phyloP scores from a whole-genome alignment of 2,113 vertebrate genomes.

The Gallinago jamesoni region DNA sequence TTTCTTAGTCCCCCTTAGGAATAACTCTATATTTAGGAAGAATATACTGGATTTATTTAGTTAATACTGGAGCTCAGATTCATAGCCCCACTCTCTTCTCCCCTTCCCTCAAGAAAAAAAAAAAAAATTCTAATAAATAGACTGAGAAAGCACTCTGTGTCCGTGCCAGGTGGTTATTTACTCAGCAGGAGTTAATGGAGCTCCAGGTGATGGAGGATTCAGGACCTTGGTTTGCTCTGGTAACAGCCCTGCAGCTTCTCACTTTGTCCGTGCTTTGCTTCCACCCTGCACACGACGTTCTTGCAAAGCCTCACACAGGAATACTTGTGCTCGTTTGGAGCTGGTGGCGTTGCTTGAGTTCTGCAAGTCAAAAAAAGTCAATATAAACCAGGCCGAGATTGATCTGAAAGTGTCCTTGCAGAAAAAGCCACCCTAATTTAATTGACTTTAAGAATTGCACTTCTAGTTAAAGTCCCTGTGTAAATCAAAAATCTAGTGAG shows the following conservation, averaged over 20 bases:
- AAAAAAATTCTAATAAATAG: background rate
- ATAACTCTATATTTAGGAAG: slow-evolving; percentile 11
- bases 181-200: background rate
- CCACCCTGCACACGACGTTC: rapidly evolving
- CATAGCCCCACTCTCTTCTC: background rate
- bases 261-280: background rate
- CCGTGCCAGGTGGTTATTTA: background rate
- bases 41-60: slow-evolving; percentile 9
- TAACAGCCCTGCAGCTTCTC: background rate
- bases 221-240: background rate
- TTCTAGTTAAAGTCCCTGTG: background rate
- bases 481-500: background rate
- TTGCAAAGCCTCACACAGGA: background rate
- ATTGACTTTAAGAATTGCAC: background rate
- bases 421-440: background rate
- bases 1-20: background rate
- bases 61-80: background rate
- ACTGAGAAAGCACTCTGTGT: slow-evolving; percentile 1
- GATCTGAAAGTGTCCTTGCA: background rate
- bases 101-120: background rate
- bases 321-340: background rate
- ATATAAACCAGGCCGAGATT: background rate
- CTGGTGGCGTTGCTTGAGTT: background rate
- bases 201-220: background rate
- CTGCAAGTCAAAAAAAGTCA: background rate